Percentiles rank a stretch among this genome's conserved stretches.
These are phyloP conservation scores for Chascanopsetta lugubris DNA, from an alignment of 2,113 vertebrate species.

Conservation along the genomic window DNA sequence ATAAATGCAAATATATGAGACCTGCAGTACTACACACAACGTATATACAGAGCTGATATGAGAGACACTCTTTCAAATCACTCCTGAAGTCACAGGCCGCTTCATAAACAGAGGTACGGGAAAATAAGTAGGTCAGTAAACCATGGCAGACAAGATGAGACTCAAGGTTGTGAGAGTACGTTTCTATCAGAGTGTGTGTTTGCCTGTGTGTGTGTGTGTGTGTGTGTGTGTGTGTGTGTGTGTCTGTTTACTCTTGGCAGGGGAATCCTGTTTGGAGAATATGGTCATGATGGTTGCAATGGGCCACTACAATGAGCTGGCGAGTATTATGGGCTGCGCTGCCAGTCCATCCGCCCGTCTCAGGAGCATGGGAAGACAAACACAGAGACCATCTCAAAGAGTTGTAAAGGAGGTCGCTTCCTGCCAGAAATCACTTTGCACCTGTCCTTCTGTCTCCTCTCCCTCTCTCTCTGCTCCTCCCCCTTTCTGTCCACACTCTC, in stretches of 20 bases:
- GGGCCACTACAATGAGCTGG: conserved; percentile 58
- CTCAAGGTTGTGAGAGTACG: background rate
- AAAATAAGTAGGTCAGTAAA: conserved; percentile 62
- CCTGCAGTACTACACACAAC: background rate
- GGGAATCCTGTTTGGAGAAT: conserved; percentile 43
- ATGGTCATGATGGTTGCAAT: conserved; percentile 39
- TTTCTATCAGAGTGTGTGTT: conserved; percentile 5
- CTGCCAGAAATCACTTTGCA: conserved; percentile 76
- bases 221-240: background rate
- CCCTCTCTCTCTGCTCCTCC: conserved; percentile 46
- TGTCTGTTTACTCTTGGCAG: conserved; percentile 50
- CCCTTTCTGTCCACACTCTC: conserved; percentile 25
- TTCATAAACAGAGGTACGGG: background rate
- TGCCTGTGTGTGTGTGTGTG: background rate
- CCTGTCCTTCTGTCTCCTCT: conserved; percentile 74
- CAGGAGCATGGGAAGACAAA: conserved; percentile 82
- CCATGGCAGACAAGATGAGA: conserved; percentile 30
- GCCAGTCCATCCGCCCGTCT: conserved; percentile 63
- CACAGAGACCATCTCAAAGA: conserved; percentile 77
- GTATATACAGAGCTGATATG: background rate
- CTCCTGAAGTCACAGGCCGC: background rate
- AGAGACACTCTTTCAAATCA: background rate
- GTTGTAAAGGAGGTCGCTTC: conserved; percentile 68
- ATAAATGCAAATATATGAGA: no score
- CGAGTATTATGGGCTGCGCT: conserved; percentile 47